A percentile compares a stretch with the other conserved stretches of the same genome.
Conservation (phyloP, 2,797 vertebrate species). For the Gymnocypris eckloni region DNA sequence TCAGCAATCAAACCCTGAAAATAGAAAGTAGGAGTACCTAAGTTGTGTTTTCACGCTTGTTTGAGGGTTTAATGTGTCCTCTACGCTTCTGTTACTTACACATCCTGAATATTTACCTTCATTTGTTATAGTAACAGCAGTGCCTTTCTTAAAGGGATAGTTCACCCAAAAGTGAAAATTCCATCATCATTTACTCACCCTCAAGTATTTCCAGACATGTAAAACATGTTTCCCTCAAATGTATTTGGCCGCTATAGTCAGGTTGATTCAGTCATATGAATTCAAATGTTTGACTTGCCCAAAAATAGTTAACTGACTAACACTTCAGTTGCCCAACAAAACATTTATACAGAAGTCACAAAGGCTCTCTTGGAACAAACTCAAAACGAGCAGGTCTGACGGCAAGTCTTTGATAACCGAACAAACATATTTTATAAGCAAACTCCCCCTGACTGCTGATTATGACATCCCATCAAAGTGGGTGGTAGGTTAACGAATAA, state of each 20-base stretch:
- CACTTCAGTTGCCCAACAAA: too few species aligned
- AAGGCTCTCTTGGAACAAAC: neutral
- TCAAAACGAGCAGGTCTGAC: neutral
- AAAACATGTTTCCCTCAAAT: neutral
- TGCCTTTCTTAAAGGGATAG: neutral
- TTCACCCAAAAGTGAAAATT: too few species aligned
- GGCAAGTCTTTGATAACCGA: neutral
- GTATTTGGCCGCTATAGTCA: neutral
- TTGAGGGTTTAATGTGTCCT: slow-evolving; percentile 21
- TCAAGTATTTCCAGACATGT: too few species aligned
- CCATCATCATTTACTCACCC: too few species aligned
- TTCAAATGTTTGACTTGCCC: neutral
- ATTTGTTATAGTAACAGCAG: slow-evolving; percentile 3
- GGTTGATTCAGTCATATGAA: neutral
- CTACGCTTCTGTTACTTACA: neutral
- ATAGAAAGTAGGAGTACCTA: slow-evolving; percentile 14
- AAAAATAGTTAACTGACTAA: neutral
- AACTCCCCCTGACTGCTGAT: neutral
- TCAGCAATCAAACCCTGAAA: neutral
- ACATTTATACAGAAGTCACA: neutral
- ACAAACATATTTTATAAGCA: neutral
- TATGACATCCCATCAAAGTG: neutral
- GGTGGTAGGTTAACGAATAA: slow-evolving; percentile 7
- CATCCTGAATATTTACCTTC: neutral
- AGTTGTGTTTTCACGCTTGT: slow-evolving; percentile 17